These are phyloP conservation scores for Halcyon senegalensis DNA, from an alignment of 2,113 vertebrate species.

Conservation along the genomic window DNA sequence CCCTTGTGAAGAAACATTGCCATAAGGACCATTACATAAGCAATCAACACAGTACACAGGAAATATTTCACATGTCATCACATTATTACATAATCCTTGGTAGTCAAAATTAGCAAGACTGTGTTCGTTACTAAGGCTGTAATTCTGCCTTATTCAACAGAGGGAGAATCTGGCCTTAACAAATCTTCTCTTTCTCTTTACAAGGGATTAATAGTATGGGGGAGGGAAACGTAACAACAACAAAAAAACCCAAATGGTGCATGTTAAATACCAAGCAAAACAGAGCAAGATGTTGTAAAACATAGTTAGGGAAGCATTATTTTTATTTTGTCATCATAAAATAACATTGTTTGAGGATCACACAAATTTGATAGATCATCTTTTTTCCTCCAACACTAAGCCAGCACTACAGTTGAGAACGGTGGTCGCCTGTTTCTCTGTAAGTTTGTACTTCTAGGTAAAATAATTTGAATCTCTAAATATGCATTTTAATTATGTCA, in stretches of 20 bases:
- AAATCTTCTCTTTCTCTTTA: slow-evolving; percentile 20
- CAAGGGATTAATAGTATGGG: background rate
- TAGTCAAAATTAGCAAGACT: slow-evolving; percentile 38
- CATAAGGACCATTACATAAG: slow-evolving; percentile 35
- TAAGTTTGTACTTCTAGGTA: slow-evolving; percentile 52
- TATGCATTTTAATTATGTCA: slow-evolving; percentile 52
- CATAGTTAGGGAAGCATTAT: slow-evolving; percentile 69
- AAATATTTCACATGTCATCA: slow-evolving; percentile 53
- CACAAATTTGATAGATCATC: slow-evolving; percentile 54
- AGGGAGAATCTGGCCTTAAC: background rate
- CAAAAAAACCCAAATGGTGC: background rate
- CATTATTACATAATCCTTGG: slow-evolving; percentile 23
- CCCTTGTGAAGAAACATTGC: background rate
- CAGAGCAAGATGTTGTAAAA: slow-evolving; percentile 72
- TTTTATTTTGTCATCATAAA: slow-evolving; percentile 76
- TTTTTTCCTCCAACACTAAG: slow-evolving; percentile 45
- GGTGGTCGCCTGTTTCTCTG: background rate
- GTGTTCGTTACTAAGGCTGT: slow-evolving; percentile 2
- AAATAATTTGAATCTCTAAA: slow-evolving; percentile 74
- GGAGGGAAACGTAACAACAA: background rate
- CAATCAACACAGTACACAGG: slow-evolving; percentile 30
- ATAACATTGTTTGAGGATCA: slow-evolving; percentile 68
- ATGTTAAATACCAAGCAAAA: slow-evolving; percentile 54
- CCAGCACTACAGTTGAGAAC: slow-evolving; percentile 29
- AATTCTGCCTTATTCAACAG: background rate